Base-by-base conservation (phyloP, 2,888 invertebrate species). In the Crocallis elinguaria region DNA sequence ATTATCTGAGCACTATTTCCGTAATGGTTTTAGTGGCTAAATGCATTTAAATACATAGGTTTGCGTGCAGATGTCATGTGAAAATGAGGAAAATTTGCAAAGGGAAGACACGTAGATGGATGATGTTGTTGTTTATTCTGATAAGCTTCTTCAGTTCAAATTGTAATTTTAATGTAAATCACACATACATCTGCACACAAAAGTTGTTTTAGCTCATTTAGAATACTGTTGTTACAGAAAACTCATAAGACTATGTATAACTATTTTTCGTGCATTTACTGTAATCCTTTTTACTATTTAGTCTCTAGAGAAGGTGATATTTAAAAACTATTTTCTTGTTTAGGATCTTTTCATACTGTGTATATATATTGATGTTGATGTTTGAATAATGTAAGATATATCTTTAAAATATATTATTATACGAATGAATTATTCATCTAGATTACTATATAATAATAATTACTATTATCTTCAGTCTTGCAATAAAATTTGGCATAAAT, bases 241-340 rank as follows among this genome's bases (percentile, higher is more conserved):
- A 52, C 75, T 78, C 71, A 75, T 83, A 79, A 88, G 84, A 88
- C 86, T 88, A 85, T 77, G 71, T 82, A 75, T 81, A 75, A 86
- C 88, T 91, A 91, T 91, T 90, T 91, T 91, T 90, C 84, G 90
- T 86, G 88, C 84, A 88, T 91, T 89, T 91, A 91, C 90, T 91
- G 88, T 88, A 90, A 88, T 83, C 82, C 82, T 84, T 88, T 87
- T 82, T 86, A 89, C 80, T 82, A 79, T 82, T 81, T 81, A 83
- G 79, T 82, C 75, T 80, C 73, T 86, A 86, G 82, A 83, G 77
- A 79, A 73, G 84, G 88, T 89, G 90, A 90, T 89, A 90, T 88
- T 86, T 81, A 73, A 78, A 74, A 80, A 79, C 82, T 86, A 86
- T 84, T 86, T 80, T 85, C 83, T 80, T 69, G 79, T 77, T 75